Conservation (phyloP, 2,113 vertebrate species). For the Casuarius casuarius region DNA sequence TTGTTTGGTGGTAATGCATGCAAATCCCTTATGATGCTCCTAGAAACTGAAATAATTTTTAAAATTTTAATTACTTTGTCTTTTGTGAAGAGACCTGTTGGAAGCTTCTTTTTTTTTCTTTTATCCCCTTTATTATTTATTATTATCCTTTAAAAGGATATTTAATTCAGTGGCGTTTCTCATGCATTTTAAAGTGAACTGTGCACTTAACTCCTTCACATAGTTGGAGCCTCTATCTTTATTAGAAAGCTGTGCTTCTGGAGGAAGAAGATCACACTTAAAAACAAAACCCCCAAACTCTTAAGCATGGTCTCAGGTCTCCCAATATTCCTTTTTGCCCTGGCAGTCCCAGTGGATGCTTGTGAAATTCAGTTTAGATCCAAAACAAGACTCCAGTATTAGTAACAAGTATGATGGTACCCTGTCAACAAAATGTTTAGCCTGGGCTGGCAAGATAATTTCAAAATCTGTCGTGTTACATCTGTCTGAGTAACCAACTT, state of each 20-base stretch:
- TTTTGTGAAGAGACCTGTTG: not conserved
- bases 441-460: not conserved
- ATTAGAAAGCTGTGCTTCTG: not conserved
- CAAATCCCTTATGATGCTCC: not conserved
- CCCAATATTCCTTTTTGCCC: not conserved
- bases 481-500: not conserved
- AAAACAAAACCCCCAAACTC: not conserved
- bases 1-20: not conserved
- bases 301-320: not conserved
- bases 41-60: not conserved
- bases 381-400: not conserved
- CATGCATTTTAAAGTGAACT: not conserved
- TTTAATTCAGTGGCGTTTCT: not conserved
- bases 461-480: not conserved
- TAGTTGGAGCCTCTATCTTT: not conserved
- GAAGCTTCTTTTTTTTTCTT: fast-evolving
- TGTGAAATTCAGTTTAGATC: not conserved
- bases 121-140: not conserved
- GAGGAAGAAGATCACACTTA: not conserved
- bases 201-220: not conserved
- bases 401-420: not conserved
- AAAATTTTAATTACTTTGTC: not conserved
- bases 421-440: not conserved
- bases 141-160: too few relatives aligned
- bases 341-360: not conserved